These are phyloP conservation scores for Hycleus cichorii DNA, from an alignment of 1,140 invertebrate genomes.

Conservation along the genomic window DNA sequence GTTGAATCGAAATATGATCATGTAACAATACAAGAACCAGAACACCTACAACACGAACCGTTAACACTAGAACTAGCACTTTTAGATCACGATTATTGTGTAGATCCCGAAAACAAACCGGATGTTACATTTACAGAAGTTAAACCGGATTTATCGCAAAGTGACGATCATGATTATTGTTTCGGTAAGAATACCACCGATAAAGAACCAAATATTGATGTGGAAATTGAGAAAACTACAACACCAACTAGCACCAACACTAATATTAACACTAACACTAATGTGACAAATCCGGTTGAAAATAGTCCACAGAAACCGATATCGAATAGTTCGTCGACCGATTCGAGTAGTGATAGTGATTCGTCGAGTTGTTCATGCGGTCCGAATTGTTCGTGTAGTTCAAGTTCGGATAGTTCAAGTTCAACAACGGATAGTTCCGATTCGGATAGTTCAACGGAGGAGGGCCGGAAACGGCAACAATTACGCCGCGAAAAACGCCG, in stretches of 20 bases:
- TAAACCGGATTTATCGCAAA: conserved; percentile 38
- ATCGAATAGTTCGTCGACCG: conserved; percentile 45
- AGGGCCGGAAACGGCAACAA: conserved; percentile 42
- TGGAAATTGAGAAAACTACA: conserved; percentile 13
- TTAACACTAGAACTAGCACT: conserved; percentile 36
- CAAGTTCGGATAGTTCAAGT: conserved; percentile 48
- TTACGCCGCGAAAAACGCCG: conserved; percentile 38
- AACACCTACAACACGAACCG: conserved; percentile 1
- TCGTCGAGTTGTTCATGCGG: conserved; percentile 71
- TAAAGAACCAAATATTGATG: not conserved
- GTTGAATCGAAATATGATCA: not conserved
- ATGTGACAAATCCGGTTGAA: not conserved
- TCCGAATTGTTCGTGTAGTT: conserved; percentile 68
- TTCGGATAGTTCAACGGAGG: conserved; percentile 55
- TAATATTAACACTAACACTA: not conserved
- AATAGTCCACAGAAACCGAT: conserved; percentile 11
- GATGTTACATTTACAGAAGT: conserved; percentile 28
- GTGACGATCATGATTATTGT: conserved; percentile 60
- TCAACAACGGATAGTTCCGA: conserved; percentile 64
- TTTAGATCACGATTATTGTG: conserved; percentile 50
- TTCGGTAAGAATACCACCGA: conserved; percentile 5
- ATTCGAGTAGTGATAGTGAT: conserved; percentile 66
- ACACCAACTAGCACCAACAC: not conserved
- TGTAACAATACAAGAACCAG: conserved; percentile 2
- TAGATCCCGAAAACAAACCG: conserved; percentile 23